These are phyloP conservation scores for Candoia aspera DNA, from an alignment of 2,113 vertebrate species.

Conservation along the genomic window DNA sequence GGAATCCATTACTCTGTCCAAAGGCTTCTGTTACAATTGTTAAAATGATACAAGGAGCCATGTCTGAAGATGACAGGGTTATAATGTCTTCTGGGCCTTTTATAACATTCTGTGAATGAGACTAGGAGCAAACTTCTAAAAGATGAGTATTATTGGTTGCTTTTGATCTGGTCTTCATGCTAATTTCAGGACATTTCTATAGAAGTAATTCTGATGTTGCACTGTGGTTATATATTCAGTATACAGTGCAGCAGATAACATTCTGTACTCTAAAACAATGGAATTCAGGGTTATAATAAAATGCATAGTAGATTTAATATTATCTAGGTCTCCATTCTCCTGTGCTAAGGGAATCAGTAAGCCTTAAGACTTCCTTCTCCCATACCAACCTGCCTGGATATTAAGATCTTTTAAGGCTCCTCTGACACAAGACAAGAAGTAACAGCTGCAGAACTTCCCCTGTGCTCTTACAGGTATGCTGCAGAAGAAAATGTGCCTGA, in stretches of 20 bases:
- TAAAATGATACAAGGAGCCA: background rate
- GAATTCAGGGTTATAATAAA: background rate
- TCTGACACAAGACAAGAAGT: background rate
- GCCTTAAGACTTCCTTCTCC: background rate
- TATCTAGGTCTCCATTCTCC: background rate
- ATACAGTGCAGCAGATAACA: background rate
- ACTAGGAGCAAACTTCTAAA: background rate
- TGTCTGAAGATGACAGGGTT: background rate
- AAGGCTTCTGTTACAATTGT: background rate
- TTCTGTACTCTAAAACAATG: no score
- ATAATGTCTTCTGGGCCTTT: background rate
- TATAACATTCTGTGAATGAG: background rate
- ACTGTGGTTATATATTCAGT: background rate
- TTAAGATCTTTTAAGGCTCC: background rate
- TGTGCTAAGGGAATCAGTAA: background rate
- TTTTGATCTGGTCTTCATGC: background rate
- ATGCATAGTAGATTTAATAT: background rate
- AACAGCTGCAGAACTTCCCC: background rate
- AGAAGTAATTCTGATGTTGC: background rate
- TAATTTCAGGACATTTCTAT: background rate
- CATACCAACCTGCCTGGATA: background rate
- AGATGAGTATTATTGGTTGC: background rate
- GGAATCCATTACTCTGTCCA: background rate
- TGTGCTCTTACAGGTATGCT: background rate
- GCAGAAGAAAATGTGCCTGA: background rate